phyloP scores from a whole-genome alignment of 2,113 vertebrate genomes.

The Anhinga anhinga region DNA sequence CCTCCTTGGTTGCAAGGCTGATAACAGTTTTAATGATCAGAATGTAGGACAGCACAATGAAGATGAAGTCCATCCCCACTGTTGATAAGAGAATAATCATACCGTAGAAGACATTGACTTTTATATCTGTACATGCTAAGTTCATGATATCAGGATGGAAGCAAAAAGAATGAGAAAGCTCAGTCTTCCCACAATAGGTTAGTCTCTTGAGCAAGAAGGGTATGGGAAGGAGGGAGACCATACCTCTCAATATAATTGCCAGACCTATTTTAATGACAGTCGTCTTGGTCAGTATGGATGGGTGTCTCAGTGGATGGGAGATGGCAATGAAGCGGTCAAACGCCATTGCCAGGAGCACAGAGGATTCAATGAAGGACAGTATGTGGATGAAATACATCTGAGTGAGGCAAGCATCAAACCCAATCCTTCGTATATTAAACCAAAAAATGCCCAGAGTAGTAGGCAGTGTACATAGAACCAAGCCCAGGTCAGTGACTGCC shows the following conservation, averaged over 20 bases:
- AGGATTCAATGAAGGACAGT: constrained; percentile 69
- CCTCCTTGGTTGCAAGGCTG: constrained; percentile 42
- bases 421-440: constrained; percentile 42
- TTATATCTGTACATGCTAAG: constrained; percentile 54
- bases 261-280: constrained; percentile 52
- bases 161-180: constrained; percentile 70
- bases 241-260: background rate
- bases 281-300: constrained; percentile 34
- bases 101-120: constrained; percentile 64
- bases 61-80: constrained; percentile 57
- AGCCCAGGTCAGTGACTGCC: constrained; percentile 33
- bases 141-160: constrained; percentile 76
- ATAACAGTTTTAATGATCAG: constrained; percentile 62
- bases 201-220: constrained; percentile 64
- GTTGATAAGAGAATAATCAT: constrained; percentile 58
- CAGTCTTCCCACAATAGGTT: constrained; percentile 42
- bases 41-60: constrained; percentile 70
- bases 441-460: constrained; percentile 64
- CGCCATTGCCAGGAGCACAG: constrained; percentile 71
- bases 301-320: constrained; percentile 61
- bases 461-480: constrained; percentile 57
- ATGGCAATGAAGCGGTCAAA: constrained; percentile 71
- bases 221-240: constrained; percentile 42
- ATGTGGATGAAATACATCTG: constrained; percentile 75
- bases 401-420: constrained; percentile 61